These are phyloP conservation scores for Chaenocephalus aceratus DNA, from an alignment of 2,113 vertebrate species.

Conservation along the genomic window DNA sequence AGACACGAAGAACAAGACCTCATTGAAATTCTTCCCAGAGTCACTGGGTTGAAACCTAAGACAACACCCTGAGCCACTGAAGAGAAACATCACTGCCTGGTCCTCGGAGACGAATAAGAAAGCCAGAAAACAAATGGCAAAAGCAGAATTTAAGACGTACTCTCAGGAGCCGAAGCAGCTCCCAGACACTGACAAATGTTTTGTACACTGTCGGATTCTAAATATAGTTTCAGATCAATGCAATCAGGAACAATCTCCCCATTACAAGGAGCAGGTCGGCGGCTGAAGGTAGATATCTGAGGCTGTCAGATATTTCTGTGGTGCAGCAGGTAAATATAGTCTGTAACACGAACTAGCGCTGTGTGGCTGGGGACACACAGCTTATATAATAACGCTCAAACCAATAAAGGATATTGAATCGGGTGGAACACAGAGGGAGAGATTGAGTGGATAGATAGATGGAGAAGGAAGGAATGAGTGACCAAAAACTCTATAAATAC, in stretches of 20 bases:
- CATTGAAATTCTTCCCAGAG: constrained; percentile 51
- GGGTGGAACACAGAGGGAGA: constrained; percentile 8
- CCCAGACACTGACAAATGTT: constrained; percentile 60
- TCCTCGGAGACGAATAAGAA: constrained; percentile 35
- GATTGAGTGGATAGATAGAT: not conserved
- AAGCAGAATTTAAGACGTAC: constrained; percentile 16
- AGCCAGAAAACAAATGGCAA: constrained; percentile 34
- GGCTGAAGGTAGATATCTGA: constrained; percentile 48
- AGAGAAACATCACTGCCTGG: constrained; percentile 16
- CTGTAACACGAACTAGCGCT: constrained; percentile 37
- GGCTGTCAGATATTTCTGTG: constrained; percentile 51
- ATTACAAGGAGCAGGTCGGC: constrained; percentile 43
- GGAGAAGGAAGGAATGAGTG: not conserved
- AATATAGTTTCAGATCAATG: constrained; percentile 76
- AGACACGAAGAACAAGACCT: constrained; percentile 29
- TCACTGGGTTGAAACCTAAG: constrained; percentile 44
- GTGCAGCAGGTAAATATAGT: constrained; percentile 61
- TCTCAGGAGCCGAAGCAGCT: constrained; percentile 36
- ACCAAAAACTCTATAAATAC: not conserved
- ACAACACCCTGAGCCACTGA: constrained; percentile 16
- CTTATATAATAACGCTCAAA: constrained; percentile 26
- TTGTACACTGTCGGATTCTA: constrained; percentile 54
- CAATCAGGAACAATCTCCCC: constrained; percentile 60
- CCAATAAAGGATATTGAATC: constrained; percentile 44
- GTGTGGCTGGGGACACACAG: constrained; percentile 22